Evolutionary conservation across 2,888 invertebrate genomes (phyloP), one percentile per base, ranked within the genome.

Genomic region (Lypha dubia): DNA sequence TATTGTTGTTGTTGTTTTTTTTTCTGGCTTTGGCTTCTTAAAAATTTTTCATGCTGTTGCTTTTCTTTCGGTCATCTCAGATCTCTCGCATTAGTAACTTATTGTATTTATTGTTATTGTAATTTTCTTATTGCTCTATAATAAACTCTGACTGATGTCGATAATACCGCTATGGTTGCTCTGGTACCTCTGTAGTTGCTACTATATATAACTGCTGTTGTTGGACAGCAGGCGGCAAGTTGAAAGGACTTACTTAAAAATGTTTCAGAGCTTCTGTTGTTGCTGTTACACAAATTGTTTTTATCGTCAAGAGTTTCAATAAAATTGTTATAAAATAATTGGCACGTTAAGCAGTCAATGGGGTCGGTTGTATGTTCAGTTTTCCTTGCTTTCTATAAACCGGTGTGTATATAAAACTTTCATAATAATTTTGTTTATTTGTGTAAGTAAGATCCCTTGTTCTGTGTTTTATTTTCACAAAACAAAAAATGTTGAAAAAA

Each of bases 311-410:
- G 86, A 77, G 73, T 85, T 86, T 83, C 82, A 85, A 87, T 86
- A 86, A 86, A 85, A 81, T 84, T 75, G 74, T 77, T 70, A 79
- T 82, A 53, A 86, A 81, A 77, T 87, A 86, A 86, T 86, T 87
- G 86, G 85, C 86, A 85, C 83, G 81, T 81, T 86, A 84, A 86
- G 71, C 63, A 81, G 82, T 81, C 80, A 77, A 80, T 83, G 71
- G 65, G 76, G 67, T 60, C 11, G 49, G 62, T 73, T 74, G 51
- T 70, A 38, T 65, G 22, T 53, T 38, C 44, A 38, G n/a, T 38
- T 24, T 20, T 68, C 0, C 17, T 67, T 20, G 17, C 9, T 38
- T 24, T 62, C 20, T 11, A 11, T 32, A 13, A 44, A 20, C 15
- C 67, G 15, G 35, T 35, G 56, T 56, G 56, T 9, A 9, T 35